These are phyloP conservation scores for Tetrapedia diversipes DNA, from an alignment of 2,888 invertebrate genomes.

Conservation along the genomic window DNA sequence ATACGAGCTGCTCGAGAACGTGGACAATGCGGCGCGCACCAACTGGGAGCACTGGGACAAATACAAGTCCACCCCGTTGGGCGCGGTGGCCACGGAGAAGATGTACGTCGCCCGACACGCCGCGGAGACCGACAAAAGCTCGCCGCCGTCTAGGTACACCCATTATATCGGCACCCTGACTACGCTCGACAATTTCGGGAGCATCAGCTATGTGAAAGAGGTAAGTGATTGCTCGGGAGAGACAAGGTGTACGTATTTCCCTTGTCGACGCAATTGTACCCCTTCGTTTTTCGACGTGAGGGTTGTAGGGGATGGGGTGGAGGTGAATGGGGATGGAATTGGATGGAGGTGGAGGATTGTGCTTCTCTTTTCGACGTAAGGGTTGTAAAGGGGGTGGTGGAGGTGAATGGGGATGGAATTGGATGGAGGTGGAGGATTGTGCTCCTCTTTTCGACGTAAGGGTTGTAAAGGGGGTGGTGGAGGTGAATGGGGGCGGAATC, in stretches of 20 bases:
- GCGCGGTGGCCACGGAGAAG: slow-evolving; percentile 84
- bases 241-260: too few species aligned
- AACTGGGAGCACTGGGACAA: slow-evolving; percentile 91
- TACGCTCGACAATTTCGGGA: slow-evolving; percentile 86
- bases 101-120: slow-evolving; percentile 84
- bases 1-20: slow-evolving; percentile 90
- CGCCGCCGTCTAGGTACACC: slow-evolving; percentile 79
- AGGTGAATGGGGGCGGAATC: too few species aligned
- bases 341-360: too few species aligned
- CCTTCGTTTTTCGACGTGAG: too few species aligned
- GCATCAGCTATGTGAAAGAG: slow-evolving; percentile 88
- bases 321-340: too few species aligned
- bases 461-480: too few species aligned
- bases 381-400: too few species aligned
- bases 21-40: slow-evolving; percentile 90
- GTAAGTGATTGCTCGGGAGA: slow-evolving; percentile 75
- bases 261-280: background rate
- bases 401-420: too few species aligned
- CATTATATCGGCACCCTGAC: slow-evolving; percentile 89
- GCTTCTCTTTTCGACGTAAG: too few species aligned
- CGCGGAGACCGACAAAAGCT: slow-evolving; percentile 61
- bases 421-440: too few species aligned
- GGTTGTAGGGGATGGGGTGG: too few species aligned
- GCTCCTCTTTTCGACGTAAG: too few species aligned
- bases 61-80: slow-evolving; percentile 87